A percentile compares a stretch with the other conserved stretches of the same genome.
These are phyloP conservation scores for Lethenteron reissneri DNA, from an alignment of 2,113 vertebrate genomes.

Conservation along the genomic window DNA sequence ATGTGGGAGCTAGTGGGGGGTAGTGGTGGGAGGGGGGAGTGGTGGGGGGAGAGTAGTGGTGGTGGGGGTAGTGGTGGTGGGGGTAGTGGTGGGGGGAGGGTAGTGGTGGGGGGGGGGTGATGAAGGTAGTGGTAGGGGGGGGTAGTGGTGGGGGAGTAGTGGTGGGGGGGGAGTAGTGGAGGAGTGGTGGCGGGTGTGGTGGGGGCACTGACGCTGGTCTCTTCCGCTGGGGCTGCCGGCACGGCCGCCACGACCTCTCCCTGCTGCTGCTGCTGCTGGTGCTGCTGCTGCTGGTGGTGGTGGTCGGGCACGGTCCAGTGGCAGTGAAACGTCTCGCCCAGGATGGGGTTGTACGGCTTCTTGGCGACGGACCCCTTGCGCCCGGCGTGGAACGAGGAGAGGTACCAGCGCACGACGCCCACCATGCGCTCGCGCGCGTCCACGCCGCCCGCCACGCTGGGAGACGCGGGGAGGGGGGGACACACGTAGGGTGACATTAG, in stretches of 20 bases:
- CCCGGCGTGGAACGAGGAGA: constrained; percentile 95
- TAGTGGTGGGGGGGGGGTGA: no score
- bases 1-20: no score
- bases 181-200: not conserved
- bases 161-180: not conserved
- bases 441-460: constrained; percentile 6
- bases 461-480: not conserved
- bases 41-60: no score
- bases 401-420: constrained; percentile 86
- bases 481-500: not conserved
- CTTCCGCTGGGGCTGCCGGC: constrained; percentile 20
- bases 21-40: no score
- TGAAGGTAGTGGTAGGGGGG: no score
- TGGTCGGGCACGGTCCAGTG: constrained; percentile 51
- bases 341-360: constrained; percentile 92
- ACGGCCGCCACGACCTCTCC: constrained; percentile 20
- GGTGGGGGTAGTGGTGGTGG: no score
- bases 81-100: no score
- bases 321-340: constrained; percentile 88
- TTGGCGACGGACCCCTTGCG: constrained; percentile 95
- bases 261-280: constrained; percentile 18
- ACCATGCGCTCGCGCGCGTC: constrained; percentile 81
- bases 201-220: constrained; percentile 28
- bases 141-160: not conserved
- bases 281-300: constrained; percentile 23